phyloP scores from a whole-genome alignment of 2,113 vertebrate genomes.

The Pipra filicauda region DNA sequence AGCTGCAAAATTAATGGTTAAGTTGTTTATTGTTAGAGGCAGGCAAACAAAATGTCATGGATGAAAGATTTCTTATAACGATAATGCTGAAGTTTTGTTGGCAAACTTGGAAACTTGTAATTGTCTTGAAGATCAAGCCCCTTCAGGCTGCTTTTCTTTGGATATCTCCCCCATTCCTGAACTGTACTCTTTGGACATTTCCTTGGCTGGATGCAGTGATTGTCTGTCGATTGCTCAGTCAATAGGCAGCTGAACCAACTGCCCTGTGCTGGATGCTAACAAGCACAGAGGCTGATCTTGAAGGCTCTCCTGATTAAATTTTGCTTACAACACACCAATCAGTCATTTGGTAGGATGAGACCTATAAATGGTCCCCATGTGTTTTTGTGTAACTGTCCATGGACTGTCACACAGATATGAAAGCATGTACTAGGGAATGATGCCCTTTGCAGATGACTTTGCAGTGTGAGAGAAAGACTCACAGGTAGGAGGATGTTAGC shows the following conservation, averaged over 20 bases:
- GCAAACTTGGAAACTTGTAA: not conserved
- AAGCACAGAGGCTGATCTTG: not conserved
- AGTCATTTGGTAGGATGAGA: not conserved
- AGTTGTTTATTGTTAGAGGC: not conserved
- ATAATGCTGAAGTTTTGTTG: not conserved
- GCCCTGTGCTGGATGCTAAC: slow-evolving; percentile 13
- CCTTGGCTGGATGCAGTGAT: not conserved
- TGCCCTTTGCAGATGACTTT: not conserved
- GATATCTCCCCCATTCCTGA: not conserved
- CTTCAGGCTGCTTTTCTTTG: not conserved
- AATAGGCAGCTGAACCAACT: not conserved
- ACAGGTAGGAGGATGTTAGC: not conserved
- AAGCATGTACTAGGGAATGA: not conserved
- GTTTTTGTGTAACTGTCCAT: not conserved
- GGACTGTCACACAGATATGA: not conserved
- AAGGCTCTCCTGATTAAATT: slow-evolving; percentile 17
- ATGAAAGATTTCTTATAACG: not conserved
- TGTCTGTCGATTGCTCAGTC: not conserved
- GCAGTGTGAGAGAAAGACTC: not conserved
- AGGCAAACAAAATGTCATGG: not conserved
- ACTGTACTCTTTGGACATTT: not conserved
- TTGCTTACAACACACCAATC: not conserved
- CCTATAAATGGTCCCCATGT: not conserved
- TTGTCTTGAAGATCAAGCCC: not conserved
- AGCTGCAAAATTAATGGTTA: not conserved